phyloP scores from a whole-genome alignment of 2,113 vertebrate species.

The Tyto alba region DNA sequence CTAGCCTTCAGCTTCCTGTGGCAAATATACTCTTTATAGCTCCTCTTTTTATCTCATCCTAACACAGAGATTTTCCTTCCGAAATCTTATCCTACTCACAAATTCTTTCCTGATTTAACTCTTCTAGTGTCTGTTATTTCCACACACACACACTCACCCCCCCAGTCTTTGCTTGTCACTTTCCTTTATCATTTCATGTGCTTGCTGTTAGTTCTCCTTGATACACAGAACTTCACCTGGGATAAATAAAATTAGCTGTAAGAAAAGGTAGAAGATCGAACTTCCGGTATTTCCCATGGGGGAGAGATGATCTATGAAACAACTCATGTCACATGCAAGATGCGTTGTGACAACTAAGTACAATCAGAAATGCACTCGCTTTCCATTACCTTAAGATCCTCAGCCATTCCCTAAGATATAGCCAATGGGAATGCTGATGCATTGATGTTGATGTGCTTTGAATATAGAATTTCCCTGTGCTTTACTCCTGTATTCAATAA shows the following conservation, averaged over 20 bases:
- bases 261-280: neutral
- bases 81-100: too few relatives aligned
- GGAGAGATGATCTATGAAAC: neutral
- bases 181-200: neutral
- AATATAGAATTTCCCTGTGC: neutral
- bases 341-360: neutral
- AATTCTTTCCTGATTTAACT: too few relatives aligned
- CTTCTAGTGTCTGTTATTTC: neutral
- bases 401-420: neutral
- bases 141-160: too few relatives aligned
- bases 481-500: neutral
- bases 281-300: neutral
- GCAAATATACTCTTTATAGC: too few relatives aligned
- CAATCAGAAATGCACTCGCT: too few relatives aligned
- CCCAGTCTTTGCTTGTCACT: neutral
- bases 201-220: neutral
- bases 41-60: too few relatives aligned
- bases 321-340: neutral
- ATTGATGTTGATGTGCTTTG: neutral
- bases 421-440: neutral
- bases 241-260: neutral
- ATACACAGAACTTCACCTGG: neutral
- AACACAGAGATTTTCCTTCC: too few relatives aligned
- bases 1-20: too few relatives aligned
- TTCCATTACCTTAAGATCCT: neutral